Conservation (phyloP, 2,888 invertebrate genomes). For the Napeogenes sylphis region DNA sequence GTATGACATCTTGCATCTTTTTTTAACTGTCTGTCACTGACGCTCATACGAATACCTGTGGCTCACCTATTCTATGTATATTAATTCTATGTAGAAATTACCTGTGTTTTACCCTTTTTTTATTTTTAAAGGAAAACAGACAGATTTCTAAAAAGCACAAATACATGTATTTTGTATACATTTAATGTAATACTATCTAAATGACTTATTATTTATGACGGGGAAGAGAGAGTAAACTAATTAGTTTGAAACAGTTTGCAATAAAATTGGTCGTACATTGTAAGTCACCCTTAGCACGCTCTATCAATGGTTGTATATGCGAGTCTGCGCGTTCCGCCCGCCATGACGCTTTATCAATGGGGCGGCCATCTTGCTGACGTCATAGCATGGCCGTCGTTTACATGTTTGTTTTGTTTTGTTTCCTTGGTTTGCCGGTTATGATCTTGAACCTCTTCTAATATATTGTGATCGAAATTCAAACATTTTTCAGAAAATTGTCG, state of each 20-base stretch:
- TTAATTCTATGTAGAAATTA: too few species aligned
- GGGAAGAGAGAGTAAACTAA: too few species aligned
- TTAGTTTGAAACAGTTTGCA: too few species aligned
- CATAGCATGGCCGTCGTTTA: slow-evolving; percentile 52
- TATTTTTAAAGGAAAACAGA: too few species aligned
- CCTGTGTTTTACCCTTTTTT: too few species aligned
- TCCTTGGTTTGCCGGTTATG: slow-evolving; percentile 35
- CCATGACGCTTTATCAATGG: slow-evolving; percentile 66
- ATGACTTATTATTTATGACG: not conserved
- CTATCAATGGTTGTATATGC: slow-evolving; percentile 69
- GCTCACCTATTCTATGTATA: too few species aligned
- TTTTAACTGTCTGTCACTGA: too few species aligned
- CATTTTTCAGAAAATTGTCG: not conserved
- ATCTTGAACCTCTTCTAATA: slow-evolving; percentile 8
- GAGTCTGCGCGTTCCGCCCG: slow-evolving; percentile 49
- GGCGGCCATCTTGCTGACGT: slow-evolving; percentile 69
- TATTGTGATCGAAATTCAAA: not conserved
- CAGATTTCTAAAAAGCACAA: too few species aligned
- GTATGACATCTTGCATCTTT: too few species aligned
- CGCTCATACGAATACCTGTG: too few species aligned
- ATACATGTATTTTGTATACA: too few species aligned
- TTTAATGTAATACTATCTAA: too few species aligned
- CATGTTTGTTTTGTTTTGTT: slow-evolving; percentile 62
- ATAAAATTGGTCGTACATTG: slow-evolving; percentile 30
- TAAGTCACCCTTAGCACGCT: slow-evolving; percentile 41